These are phyloP conservation scores for Synanthedon tipuliformis DNA, from an alignment of 2,888 invertebrate genomes.

Conservation along the genomic window DNA sequence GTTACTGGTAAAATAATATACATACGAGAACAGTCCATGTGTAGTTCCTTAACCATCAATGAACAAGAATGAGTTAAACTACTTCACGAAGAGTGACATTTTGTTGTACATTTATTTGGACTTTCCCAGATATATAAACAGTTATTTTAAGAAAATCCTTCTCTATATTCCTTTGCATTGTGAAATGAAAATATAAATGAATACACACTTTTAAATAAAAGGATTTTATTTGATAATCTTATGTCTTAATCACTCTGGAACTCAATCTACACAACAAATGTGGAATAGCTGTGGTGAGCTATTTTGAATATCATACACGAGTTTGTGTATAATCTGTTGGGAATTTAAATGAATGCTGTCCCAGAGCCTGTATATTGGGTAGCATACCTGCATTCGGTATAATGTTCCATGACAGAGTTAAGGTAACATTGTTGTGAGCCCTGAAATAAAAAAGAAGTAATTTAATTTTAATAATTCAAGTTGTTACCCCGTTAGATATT, in stretches of 20 bases:
- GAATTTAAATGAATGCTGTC: slow-evolving; percentile 89
- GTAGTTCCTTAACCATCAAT: too few species aligned
- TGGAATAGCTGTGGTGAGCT: slow-evolving; percentile 7
- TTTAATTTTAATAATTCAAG: not conserved
- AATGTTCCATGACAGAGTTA: slow-evolving; percentile 97
- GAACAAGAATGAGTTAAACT: too few species aligned
- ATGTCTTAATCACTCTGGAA: not conserved
- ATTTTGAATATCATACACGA: slow-evolving; percentile 46
- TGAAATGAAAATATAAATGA: not conserved
- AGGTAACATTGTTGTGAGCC: slow-evolving; percentile 92
- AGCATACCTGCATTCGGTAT: slow-evolving; percentile 97
- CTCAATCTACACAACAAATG: not conserved
- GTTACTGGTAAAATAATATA: too few species aligned
- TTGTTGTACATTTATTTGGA: not conserved
- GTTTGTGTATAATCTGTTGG: slow-evolving; percentile 85
- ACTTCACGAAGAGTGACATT: too few species aligned
- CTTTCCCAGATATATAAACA: not conserved
- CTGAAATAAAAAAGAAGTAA: slow-evolving; percentile 60
- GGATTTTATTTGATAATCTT: slow-evolving; percentile 30
- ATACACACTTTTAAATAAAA: slow-evolving; percentile 14
- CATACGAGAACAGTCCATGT: too few species aligned
- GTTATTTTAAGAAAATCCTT: not conserved
- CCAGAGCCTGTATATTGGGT: slow-evolving; percentile 86
- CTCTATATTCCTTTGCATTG: not conserved
- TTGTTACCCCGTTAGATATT: not conserved